Conservation (phyloP, 2,797 vertebrate species). For the Sebastes itinus region DNA sequence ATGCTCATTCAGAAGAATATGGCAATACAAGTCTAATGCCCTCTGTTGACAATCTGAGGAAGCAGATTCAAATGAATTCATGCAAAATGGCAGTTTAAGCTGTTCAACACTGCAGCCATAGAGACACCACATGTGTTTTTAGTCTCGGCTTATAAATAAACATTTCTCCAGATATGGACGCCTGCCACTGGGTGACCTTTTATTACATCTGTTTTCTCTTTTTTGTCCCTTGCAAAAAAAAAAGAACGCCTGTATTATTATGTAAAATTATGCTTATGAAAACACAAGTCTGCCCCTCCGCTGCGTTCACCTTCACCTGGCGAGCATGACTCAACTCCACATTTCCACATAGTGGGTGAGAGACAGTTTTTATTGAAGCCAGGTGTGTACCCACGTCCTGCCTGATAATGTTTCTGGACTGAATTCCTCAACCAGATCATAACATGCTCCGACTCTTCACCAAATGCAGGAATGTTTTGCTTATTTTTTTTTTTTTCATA, state of each 20-base stretch:
- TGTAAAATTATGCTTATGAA: conserved; percentile 90
- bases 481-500: not conserved
- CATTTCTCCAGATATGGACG: conserved; percentile 81
- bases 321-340: conserved; percentile 80
- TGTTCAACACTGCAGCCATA: conserved; percentile 46
- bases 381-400: conserved; percentile 74
- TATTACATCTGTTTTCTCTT: conserved; percentile 87
- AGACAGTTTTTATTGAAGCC: conserved; percentile 83
- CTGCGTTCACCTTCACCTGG: conserved; percentile 84
- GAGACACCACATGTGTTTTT: conserved; percentile 81
- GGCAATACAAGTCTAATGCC: conserved; percentile 65
- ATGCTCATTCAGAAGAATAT: conserved; percentile 31
- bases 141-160: conserved; percentile 83
- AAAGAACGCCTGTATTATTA: conserved; percentile 79
- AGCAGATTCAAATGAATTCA: conserved; percentile 64
- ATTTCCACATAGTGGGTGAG: conserved; percentile 71
- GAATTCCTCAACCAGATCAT: conserved; percentile 66
- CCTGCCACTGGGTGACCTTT: conserved; percentile 83
- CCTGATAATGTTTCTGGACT: conserved; percentile 61
- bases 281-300: conserved; percentile 81
- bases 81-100: conserved; percentile 66
- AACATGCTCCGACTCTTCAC: conserved; percentile 53
- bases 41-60: conserved; percentile 75
- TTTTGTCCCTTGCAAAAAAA: conserved; percentile 67
- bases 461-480: conserved; percentile 25